Conservation (phyloP, 2,797 vertebrate genomes). For the Muraenolepis orangiensis region DNA sequence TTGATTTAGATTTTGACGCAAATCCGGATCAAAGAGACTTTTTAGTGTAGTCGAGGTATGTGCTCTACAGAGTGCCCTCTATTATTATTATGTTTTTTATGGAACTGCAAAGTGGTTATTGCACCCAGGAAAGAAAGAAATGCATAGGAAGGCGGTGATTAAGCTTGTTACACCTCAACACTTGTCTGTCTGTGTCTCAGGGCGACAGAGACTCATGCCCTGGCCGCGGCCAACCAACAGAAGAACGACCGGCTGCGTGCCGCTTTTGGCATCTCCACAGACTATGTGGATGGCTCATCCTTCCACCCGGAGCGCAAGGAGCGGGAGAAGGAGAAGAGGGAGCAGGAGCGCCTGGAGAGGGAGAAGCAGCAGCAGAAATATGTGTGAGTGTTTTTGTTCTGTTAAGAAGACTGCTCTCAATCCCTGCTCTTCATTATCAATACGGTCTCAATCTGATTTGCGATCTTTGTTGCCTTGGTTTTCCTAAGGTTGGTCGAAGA, state of each 20-base stretch:
- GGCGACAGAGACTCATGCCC: conserved; percentile 86
- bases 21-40: no score
- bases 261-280: conserved; percentile 86
- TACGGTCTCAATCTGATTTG: neutral
- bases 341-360: conserved; percentile 77
- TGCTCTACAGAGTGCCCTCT: no score
- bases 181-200: conserved; percentile 52
- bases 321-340: conserved; percentile 76
- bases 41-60: no score
- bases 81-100: no score
- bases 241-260: conserved; percentile 88
- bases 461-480: neutral
- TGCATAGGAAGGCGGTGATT: neutral
- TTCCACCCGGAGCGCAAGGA: conserved; percentile 88
- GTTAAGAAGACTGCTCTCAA: neutral
- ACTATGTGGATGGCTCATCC: conserved; percentile 88
- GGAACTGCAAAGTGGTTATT: no score
- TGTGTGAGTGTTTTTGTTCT: conserved; percentile 55
- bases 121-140: neutral
- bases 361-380: conserved; percentile 76
- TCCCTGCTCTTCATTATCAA: neutral
- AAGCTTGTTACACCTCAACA: neutral
- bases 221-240: conserved; percentile 90
- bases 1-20: no score
- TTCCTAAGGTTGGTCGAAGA: conserved; percentile 72